Base-by-base conservation (phyloP, 1,140 invertebrate genomes). In the Caenorhabditis briggsae region DNA sequence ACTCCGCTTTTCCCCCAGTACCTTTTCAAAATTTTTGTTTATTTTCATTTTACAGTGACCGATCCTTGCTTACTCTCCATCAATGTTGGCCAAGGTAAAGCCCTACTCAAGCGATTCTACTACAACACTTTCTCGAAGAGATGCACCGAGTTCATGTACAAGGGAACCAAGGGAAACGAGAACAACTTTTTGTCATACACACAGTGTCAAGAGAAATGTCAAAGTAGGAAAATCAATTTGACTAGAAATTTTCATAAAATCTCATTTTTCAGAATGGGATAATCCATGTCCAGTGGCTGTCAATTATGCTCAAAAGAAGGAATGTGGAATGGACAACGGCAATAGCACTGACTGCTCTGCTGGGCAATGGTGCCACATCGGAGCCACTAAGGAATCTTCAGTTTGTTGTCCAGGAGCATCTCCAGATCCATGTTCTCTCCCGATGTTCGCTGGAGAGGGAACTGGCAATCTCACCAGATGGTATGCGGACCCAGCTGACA, bases 321-420 rank as follows among this genome's bases (percentile, higher is more conserved):
- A 78, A 53, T 78, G 70, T 25, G 70, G 70, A 83, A 83, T 43
- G 82, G 82, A 83, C 7, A 58, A 58, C 7, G 41, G 3, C 8
- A 86, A 82, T 82, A 89, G 59, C 88, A 89, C 20, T 14, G 87
- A 89, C 48, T 89, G 89, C 82, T 18, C 43, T 43, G 18, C 43
- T 23, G 89, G 87, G 20, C 89, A 92, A 78, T 92, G 91, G 91
- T 92, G 91, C 70, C 91, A 91, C 64, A 83, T 91, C 20, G 91
- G 91, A 46, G 83, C 88, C 2, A 85, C 48, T 33, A 64, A 53
- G 18, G 90, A 90, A 65, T 89, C 91, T 12, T 90, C 91, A 0
- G 89, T 90, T 20, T 92, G 91, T 70, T 92, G 91, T 61, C 91
- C 90, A 20, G 90, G 87, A 61, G 90, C 88, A 41, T 48, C 89